Conservation (phyloP, 1,140 invertebrate species). For the Augochlora pura region DNA sequence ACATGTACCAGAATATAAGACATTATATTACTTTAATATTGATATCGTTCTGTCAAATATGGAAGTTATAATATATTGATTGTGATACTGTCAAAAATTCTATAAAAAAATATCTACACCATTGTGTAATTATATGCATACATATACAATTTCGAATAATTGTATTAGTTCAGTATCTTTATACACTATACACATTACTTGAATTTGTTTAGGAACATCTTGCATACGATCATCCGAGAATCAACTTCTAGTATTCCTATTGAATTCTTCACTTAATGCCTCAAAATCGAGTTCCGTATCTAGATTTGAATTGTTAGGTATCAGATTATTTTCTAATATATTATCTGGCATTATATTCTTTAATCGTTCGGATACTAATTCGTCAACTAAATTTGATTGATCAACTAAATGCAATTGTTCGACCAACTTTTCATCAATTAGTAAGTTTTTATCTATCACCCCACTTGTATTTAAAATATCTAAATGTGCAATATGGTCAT, state of each 20-base stretch:
- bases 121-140: slow-evolving; percentile 23
- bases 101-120: slow-evolving; percentile 52
- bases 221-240: slow-evolving; percentile 41
- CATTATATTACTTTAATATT: slow-evolving; percentile 35
- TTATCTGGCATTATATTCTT: slow-evolving; percentile 76
- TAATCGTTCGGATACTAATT: slow-evolving; percentile 74
- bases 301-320: slow-evolving; percentile 68
- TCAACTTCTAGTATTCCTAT: slow-evolving; percentile 72
- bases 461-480: slow-evolving; percentile 73
- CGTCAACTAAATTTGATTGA: slow-evolving; percentile 74
- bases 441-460: slow-evolving; percentile 74
- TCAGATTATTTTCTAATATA: slow-evolving; percentile 74
- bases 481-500: slow-evolving; percentile 75
- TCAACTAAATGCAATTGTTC: slow-evolving; percentile 74
- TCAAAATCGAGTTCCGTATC: slow-evolving; percentile 71
- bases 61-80: slow-evolving; percentile 33
- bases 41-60: slow-evolving; percentile 15
- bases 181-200: slow-evolving; percentile 47
- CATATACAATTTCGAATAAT: slow-evolving; percentile 34
- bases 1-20: slow-evolving; percentile 30
- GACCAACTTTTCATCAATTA: slow-evolving; percentile 76
- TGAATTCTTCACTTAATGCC: slow-evolving; percentile 72
- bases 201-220: slow-evolving; percentile 39
- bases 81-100: slow-evolving; percentile 41
- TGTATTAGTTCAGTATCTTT: slow-evolving; percentile 36